These are phyloP conservation scores for Philotrypesis tridentata DNA, from an alignment of 1,140 invertebrate species.

Conservation along the genomic window DNA sequence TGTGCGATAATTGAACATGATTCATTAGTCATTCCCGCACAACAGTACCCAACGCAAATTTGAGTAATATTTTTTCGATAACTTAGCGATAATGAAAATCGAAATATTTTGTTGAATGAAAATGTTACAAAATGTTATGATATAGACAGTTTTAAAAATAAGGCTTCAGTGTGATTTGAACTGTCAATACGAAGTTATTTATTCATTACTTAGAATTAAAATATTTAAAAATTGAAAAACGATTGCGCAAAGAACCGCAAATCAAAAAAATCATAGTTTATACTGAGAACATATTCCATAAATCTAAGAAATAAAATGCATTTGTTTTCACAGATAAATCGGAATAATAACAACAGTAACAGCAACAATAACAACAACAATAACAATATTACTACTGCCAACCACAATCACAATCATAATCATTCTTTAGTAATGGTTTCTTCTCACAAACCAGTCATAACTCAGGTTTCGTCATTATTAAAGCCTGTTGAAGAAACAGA, in stretches of 20 bases:
- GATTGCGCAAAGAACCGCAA: neutral
- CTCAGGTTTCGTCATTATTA: conserved; percentile 47
- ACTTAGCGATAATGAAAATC: neutral
- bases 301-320: neutral
- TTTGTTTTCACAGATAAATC: conserved; percentile 65
- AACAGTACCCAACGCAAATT: neutral
- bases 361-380: conserved; percentile 62
- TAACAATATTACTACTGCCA: conserved; percentile 68
- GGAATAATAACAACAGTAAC: conserved; percentile 64
- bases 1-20: neutral
- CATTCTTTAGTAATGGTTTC: conserved; percentile 61
- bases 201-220: too few species aligned
- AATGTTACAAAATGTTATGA: neutral
- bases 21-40: conserved; percentile 2
- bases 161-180: neutral
- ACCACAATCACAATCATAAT: conserved; percentile 69
- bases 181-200: neutral
- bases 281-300: neutral
- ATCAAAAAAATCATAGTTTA: neutral
- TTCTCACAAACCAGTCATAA: conserved; percentile 66
- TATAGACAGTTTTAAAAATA: neutral
- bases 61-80: neutral
- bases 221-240: too few species aligned
- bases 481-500: conserved; percentile 71
- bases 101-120: neutral